Evolutionary conservation across 2,888 invertebrate species (phyloP).

Genomic region (Yponomeuta evonymella): DNA sequence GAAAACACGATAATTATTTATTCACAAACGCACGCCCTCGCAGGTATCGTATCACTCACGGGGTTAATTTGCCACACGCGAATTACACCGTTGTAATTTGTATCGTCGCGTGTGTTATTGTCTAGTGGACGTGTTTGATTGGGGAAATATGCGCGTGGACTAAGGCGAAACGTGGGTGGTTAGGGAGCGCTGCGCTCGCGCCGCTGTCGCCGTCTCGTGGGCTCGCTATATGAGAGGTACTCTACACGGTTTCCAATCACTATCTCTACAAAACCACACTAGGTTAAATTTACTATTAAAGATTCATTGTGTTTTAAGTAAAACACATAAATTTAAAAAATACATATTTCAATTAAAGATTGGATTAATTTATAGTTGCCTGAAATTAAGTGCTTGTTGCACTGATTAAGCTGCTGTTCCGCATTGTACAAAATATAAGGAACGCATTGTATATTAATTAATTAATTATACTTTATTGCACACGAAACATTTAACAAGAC

Average conservation of each 20-base stretch:
- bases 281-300: too few species aligned
- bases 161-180: conserved; percentile 47
- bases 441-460: too few species aligned
- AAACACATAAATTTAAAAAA: too few species aligned
- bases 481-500: too few species aligned
- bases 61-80: background rate
- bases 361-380: too few species aligned
- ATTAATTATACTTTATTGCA: too few species aligned
- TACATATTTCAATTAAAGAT: too few species aligned
- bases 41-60: background rate
- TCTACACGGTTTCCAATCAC: background rate
- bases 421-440: too few species aligned
- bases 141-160: conserved; percentile 45
- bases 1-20: background rate
- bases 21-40: background rate
- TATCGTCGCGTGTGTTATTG: background rate
- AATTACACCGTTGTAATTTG: background rate
- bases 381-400: too few species aligned
- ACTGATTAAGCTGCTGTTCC: too few species aligned
- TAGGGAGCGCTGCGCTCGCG: conserved; percentile 31
- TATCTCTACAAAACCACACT: background rate
- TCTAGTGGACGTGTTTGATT: conserved; percentile 26
- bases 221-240: conserved; percentile 5
- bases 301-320: too few species aligned
- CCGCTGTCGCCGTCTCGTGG: conserved; percentile 12